phyloP scores from a whole-genome alignment of 2,113 vertebrate genomes.

The Gobius niger region DNA sequence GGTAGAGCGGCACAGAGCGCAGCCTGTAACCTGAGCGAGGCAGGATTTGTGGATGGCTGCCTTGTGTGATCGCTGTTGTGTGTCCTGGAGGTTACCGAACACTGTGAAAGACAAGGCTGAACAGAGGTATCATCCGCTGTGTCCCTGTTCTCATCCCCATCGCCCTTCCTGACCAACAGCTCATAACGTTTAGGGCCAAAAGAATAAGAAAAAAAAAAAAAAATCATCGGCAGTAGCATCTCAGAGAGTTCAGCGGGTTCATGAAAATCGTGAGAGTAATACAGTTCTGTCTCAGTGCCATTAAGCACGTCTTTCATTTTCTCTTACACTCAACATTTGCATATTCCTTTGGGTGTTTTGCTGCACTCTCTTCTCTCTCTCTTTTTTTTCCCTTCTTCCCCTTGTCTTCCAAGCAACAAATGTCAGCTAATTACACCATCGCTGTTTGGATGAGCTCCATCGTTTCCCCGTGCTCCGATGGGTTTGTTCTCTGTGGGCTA shows the following conservation, averaged over 20 bases:
- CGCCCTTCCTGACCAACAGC: constrained; percentile 23
- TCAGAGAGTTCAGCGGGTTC: constrained; percentile 56
- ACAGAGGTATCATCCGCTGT: constrained; percentile 20
- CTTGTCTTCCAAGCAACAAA: constrained; percentile 71
- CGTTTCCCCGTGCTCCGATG: constrained; percentile 49
- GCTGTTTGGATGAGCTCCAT: constrained; percentile 71
- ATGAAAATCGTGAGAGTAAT: constrained; percentile 42
- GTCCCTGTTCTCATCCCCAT: constrained; percentile 17
- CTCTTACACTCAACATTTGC: constrained; percentile 57
- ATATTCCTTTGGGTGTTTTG: constrained; percentile 70
- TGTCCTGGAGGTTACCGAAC: constrained; percentile 36
- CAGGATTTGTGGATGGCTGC: constrained; percentile 46
- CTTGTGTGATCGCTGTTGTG: constrained; percentile 43
- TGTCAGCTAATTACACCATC: constrained; percentile 71
- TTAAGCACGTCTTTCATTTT: constrained; percentile 53
- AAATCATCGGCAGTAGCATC: constrained; percentile 20
- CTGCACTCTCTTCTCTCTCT: constrained; percentile 58
- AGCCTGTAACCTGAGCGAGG: constrained; percentile 47
- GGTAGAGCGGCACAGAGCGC: not conserved
- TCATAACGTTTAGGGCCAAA: constrained; percentile 23
- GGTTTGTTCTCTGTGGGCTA: constrained; percentile 56
- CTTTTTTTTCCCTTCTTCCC: constrained; percentile 34
- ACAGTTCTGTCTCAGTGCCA: constrained; percentile 47
- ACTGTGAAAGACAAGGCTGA: constrained; percentile 31
- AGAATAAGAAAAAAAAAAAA: not conserved